Evolutionary conservation across 2,113 vertebrate species (phyloP), one percentile per base, ranked within the genome.

Genomic region (Genyomyrus donnyi): DNA sequence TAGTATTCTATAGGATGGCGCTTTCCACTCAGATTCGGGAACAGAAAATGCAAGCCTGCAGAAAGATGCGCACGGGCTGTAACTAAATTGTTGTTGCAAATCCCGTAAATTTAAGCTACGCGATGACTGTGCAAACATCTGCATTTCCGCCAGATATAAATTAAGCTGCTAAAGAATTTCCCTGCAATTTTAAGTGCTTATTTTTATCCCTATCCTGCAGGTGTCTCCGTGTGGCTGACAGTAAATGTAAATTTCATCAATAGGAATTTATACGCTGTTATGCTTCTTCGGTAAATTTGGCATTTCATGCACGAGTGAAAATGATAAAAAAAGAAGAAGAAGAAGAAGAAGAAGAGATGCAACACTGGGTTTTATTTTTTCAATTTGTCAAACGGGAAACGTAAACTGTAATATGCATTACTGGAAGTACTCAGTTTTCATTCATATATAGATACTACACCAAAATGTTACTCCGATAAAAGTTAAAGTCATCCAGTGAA

Each of bases 11-110:
- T 48, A 4, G 24, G 39, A n/a, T 48, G 45, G 45, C 19, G 1
- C 39, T n/a, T 48, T 85, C 9, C 45, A 48, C 19, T 13, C 17
- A 87, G 31, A 53, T 87, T 53, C 31, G 48, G 85, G 85, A 87
- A 87, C 85, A 87, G 85, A 87, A 87, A 87, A 56, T 87, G 85
- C 85, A 87, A 87, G n/a, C 13, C 46, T 87, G 85, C 85, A 87
- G 8, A 46, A 85, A 48, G 45, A 48, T n/a, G n/a, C 24, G 17
- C 50, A 7, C 50, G 31, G 48, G 5, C 50, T 35, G 48, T 56
- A 48, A 53, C 85, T 87, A 27, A 27, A 17, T 15, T 42, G 21
- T 50, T 87, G 24, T 53, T 87, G 85, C 49, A 87, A n/a, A 53
- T 56, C 85, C 50, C 85, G 85, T 87, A 87, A 87, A 53, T 87